Conservation (phyloP, 2,113 vertebrate species). For the Erinaceus europaeus region DNA sequence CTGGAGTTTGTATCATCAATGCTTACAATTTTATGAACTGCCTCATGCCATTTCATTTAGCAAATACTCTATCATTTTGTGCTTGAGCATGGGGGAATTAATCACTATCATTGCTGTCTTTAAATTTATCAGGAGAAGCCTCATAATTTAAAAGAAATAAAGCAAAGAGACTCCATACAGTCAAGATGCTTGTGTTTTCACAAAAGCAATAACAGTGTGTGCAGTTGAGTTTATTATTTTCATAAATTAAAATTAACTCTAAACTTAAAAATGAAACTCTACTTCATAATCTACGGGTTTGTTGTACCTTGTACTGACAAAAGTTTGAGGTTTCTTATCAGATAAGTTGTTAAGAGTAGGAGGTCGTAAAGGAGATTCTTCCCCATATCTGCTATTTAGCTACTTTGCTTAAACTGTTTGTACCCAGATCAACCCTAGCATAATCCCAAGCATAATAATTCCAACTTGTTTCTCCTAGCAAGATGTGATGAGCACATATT, state of each 20-base stretch:
- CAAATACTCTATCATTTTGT: slow-evolving; percentile 3
- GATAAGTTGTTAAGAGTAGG: background rate
- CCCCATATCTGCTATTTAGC: background rate
- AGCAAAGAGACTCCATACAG: background rate
- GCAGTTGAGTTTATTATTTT: background rate
- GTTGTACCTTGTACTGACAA: background rate
- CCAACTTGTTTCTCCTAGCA: background rate
- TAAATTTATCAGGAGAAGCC: background rate
- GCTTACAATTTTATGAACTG: slow-evolving; percentile 22
- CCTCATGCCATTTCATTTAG: slow-evolving; percentile 32
- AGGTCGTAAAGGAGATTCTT: background rate
- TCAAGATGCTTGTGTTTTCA: background rate
- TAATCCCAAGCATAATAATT: background rate
- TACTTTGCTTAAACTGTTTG: background rate
- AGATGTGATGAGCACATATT: background rate
- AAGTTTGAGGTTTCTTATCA: background rate
- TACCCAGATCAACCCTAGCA: background rate
- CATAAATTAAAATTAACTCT: background rate
- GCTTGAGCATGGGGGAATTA: background rate
- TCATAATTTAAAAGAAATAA: background rate
- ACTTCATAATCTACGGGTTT: background rate
- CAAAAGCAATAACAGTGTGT: background rate
- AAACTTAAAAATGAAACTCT: slow-evolving; percentile 30
- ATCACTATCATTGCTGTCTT: background rate
- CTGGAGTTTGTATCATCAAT: background rate